phyloP scores from a whole-genome alignment of 2,888 invertebrate genomes.

The Spodoptera exigua region DNA sequence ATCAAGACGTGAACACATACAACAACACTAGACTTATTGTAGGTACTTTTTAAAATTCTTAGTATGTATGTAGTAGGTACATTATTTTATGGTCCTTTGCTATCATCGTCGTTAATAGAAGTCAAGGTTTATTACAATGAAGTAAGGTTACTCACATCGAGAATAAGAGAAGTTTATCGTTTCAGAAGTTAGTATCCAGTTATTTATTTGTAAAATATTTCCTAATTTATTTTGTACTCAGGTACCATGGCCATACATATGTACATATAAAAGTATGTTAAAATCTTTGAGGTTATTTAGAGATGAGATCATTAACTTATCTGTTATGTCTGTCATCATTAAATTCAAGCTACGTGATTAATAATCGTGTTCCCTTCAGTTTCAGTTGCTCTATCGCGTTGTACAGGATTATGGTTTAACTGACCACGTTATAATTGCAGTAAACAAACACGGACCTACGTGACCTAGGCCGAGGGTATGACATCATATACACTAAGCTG shows the following conservation, averaged over 20 bases:
- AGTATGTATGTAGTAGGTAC: too few relatives aligned
- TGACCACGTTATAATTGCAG: slow-evolving; percentile 8
- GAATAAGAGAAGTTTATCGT: too few relatives aligned
- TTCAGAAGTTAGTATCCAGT: too few relatives aligned
- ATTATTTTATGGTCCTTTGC: too few relatives aligned
- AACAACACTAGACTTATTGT: slow-evolving; percentile 1
- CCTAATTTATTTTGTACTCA: too few relatives aligned
- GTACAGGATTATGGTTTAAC: slow-evolving; percentile 12
- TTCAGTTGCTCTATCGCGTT: neutral
- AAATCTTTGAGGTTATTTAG: too few relatives aligned
- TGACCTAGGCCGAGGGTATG: slow-evolving; percentile 27
- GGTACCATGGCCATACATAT: too few relatives aligned
- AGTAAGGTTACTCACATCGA: too few relatives aligned
- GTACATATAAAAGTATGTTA: too few relatives aligned
- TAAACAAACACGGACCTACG: slow-evolving; percentile 25
- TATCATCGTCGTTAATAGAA: too few relatives aligned
- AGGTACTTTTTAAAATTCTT: neutral
- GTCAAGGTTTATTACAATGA: too few relatives aligned
- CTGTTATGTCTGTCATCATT: neutral
- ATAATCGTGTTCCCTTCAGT: neutral
- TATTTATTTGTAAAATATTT: too few relatives aligned
- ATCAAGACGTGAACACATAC: neutral
- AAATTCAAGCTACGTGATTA: slow-evolving; percentile 2
- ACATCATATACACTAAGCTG: slow-evolving; percentile 22
- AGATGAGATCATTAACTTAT: slow-evolving; percentile 4